A percentile compares a stretch with the other conserved stretches of the same genome.
These are phyloP conservation scores for Mycogona germanica DNA, from an alignment of 2,888 invertebrate species.

Conservation along the genomic window DNA sequence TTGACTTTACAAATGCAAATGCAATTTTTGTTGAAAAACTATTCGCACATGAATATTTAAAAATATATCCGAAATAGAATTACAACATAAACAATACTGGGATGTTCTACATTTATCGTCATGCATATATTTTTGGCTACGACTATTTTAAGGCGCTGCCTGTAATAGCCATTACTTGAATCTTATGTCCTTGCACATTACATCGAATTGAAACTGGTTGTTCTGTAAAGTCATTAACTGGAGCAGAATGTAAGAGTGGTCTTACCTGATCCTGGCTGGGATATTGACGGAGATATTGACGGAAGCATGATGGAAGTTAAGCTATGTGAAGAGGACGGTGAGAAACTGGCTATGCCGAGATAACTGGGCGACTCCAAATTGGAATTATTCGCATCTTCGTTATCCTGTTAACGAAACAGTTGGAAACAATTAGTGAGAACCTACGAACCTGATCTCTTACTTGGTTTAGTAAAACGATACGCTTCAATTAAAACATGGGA, in stretches of 20 bases:
- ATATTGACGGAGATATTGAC: background rate
- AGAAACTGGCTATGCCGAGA: background rate
- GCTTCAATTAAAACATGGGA: background rate
- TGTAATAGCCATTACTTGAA: too few species aligned
- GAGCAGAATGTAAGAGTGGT: too few species aligned
- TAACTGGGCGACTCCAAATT: constrained; percentile 11
- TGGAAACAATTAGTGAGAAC: background rate
- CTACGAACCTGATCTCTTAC: background rate
- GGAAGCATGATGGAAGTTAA: background rate
- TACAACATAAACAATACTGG: too few species aligned
- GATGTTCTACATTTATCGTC: too few species aligned
- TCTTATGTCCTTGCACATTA: background rate
- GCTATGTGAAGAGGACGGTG: constrained; percentile 5
- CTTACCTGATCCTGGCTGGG: constrained; percentile 14
- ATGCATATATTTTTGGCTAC: too few species aligned
- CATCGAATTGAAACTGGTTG: too few species aligned
- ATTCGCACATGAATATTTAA: too few species aligned
- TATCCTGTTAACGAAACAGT: background rate
- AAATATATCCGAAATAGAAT: too few species aligned
- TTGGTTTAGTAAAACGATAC: background rate
- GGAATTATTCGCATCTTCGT: constrained; percentile 1
- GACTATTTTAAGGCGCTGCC: too few species aligned
- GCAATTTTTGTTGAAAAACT: too few species aligned
- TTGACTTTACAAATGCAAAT: too few species aligned
- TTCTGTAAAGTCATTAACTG: too few species aligned